Evolutionary conservation across 2,888 invertebrate species (phyloP), one percentile per base, ranked within the genome.

Genomic region (Ophion costatus): DNA sequence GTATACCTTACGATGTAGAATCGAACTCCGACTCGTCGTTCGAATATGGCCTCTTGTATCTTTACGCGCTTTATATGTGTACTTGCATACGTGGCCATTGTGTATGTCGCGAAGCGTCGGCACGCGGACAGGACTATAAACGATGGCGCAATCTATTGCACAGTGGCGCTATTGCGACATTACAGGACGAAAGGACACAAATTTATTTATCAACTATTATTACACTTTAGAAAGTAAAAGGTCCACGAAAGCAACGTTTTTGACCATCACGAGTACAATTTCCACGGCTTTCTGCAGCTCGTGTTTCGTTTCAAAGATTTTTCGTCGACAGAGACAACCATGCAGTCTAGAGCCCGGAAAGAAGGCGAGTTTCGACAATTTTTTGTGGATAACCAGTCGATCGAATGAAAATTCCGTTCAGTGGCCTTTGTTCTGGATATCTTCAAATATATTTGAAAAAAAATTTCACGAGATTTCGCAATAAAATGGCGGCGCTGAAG

Each of bases 21-120:
- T 83, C 86, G 87, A 86, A 88, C 87, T 87, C 73, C 84, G 87
- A 87, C 87, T 82, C 69, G 75, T 75, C 17, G 77, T 73, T 70
- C 63, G 59, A 74, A 63, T 82, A 73, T 67, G 57, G 69, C 57
- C 57, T 82, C 83, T 82, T 77, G 69, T 79, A 79, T 42, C 64
- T 77, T 74, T 67, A 63, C 51, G 17, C 45, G 42, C 33, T 67
- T 64, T 59, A 59, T 24, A 51, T 9, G 22, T 24, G 24, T 24
- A 57, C 9, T 29, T 59, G 24, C 9, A 29, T 29, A 42, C 22
- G 22, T 57, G 64, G 2, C 24, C 11, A 76, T 66, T 66, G 66
- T 56, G 57, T 59, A 20, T 33, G 33, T 64, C 38, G 57, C 22
- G 57, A 57, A 59, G 69, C 59, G 57, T 73, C 56, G 80, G 10